Percentiles rank a stretch among this genome's conserved stretches.
These are phyloP conservation scores for Myoxocephalus aenaeus DNA, from an alignment of 2,797 vertebrate genomes.

Conservation along the genomic window DNA sequence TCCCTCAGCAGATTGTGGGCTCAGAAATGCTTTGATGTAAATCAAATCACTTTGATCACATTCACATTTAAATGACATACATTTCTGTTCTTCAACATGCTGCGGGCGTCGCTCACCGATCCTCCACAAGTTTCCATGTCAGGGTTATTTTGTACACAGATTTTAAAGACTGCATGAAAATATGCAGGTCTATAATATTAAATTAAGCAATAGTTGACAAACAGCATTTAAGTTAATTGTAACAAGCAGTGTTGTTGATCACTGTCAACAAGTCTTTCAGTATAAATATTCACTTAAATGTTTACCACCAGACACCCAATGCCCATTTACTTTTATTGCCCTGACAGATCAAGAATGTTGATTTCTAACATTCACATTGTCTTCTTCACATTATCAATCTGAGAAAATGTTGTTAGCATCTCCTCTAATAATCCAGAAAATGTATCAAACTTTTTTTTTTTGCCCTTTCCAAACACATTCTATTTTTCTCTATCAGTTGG, in stretches of 20 bases:
- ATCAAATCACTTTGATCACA: constrained; percentile 14
- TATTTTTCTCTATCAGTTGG: neutral
- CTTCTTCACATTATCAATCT: constrained; percentile 33
- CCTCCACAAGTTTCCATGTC: neutral
- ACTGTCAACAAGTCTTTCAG: constrained; percentile 17
- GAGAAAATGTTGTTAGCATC: constrained; percentile 7
- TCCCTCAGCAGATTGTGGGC: constrained; percentile 40
- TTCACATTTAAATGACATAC: constrained; percentile 51
- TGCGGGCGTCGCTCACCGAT: constrained; percentile 1
- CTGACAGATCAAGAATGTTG: constrained; percentile 14
- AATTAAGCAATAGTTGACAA: constrained; percentile 19
- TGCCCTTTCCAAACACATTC: constrained; percentile 24
- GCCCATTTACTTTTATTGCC: constrained; percentile 30
- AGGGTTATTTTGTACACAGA: constrained; percentile 16
- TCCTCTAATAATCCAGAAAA: neutral
- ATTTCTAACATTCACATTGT: constrained; percentile 35
- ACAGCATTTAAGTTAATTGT: constrained; percentile 32
- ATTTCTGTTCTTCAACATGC: constrained; percentile 62
- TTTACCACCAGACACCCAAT: neutral
- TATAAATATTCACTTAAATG: constrained; percentile 35
- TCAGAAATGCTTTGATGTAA: constrained; percentile 61
- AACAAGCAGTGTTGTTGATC: constrained; percentile 39
- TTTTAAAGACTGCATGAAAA: constrained; percentile 45
- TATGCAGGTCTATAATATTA: constrained; percentile 35
- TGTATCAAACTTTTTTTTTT: constrained; percentile 12